Evolutionary conservation across 2,113 vertebrate species (phyloP).

Genomic region (Bambusicola thoracicus): DNA sequence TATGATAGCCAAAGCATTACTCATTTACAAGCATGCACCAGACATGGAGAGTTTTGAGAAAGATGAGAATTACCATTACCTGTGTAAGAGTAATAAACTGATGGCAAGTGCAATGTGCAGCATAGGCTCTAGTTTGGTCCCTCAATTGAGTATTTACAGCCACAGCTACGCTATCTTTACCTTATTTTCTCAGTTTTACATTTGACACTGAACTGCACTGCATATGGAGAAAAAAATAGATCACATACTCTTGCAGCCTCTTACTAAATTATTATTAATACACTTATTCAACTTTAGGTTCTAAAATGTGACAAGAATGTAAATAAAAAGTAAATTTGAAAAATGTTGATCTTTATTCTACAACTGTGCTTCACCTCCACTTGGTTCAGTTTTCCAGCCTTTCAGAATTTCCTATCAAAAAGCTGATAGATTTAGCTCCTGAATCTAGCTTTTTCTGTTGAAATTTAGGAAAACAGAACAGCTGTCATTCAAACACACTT

Average conservation of each 20-base stretch:
- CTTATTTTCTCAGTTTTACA: rapidly evolving
- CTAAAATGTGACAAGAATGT: not conserved
- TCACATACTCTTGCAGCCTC: not conserved
- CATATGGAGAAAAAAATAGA: not conserved
- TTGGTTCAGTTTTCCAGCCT: not conserved
- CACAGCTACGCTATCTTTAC: not conserved
- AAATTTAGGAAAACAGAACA: constrained; percentile 40
- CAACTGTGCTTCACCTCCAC: not conserved
- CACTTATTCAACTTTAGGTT: not conserved
- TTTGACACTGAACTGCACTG: not conserved
- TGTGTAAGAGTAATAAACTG: rapidly evolving
- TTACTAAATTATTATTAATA: not conserved
- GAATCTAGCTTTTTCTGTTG: not conserved
- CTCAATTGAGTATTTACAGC: not conserved
- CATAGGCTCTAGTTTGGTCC: not conserved
- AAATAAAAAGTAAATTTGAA: not conserved
- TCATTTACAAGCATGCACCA: not conserved
- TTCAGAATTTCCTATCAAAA: constrained; percentile 25
- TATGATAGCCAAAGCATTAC: not conserved
- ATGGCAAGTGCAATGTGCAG: not conserved
- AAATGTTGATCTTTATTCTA: constrained; percentile 12
- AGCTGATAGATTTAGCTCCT: constrained; percentile 50
- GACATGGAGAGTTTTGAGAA: not conserved
- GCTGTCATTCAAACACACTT: constrained; percentile 49
- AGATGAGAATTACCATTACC: not conserved